Conservation (phyloP, 2,113 vertebrate species). For the Nasalis larvatus region DNA sequence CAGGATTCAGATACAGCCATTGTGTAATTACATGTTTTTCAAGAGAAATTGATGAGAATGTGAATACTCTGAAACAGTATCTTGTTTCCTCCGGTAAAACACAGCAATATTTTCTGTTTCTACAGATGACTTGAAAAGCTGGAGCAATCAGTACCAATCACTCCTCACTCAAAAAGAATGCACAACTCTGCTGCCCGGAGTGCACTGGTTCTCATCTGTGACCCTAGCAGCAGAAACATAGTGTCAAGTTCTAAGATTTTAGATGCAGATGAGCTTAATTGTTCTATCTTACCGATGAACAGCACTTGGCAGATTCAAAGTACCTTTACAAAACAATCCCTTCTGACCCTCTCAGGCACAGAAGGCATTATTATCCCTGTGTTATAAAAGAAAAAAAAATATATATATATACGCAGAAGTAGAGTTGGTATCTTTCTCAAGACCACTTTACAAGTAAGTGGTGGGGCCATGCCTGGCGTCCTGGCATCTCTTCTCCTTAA, state of each 20-base stretch:
- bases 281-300: conserved; percentile 4
- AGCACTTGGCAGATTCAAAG: conserved; percentile 15
- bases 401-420: neutral
- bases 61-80: conserved; percentile 80
- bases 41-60: conserved; percentile 84
- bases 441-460: neutral
- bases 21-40: conserved; percentile 85
- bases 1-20: conserved; percentile 77
- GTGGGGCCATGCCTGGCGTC: neutral
- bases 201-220: conserved; percentile 30
- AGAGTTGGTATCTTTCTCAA: neutral
- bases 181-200: conserved; percentile 11
- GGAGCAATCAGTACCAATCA: conserved; percentile 75
- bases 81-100: conserved; percentile 77
- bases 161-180: conserved; percentile 50
- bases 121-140: conserved; percentile 79
- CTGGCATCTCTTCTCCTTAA: conserved; percentile 7
- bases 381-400: neutral
- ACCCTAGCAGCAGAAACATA: conserved; percentile 55
- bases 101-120: conserved; percentile 80
- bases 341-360: neutral
- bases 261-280: conserved; percentile 39
- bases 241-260: conserved; percentile 57
- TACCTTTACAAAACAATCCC: neutral
- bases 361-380: neutral